phyloP scores from a whole-genome alignment of 2,113 vertebrate genomes.

The Oryzias javanicus region DNA sequence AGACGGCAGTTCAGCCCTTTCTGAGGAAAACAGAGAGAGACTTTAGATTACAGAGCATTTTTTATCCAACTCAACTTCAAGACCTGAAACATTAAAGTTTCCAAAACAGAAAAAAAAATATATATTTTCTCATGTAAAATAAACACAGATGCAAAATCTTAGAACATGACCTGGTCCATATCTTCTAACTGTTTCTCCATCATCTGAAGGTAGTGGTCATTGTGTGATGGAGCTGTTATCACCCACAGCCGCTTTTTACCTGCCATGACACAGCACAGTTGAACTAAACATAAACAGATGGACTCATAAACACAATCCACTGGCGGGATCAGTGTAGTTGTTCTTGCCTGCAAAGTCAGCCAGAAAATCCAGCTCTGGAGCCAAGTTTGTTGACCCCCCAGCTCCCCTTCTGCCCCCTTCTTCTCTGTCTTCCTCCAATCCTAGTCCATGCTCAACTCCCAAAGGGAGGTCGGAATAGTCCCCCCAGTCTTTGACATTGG shows the following conservation, averaged over 20 bases:
- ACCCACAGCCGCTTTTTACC: constrained; percentile 79
- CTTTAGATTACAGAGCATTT: too few species aligned
- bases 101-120: not conserved
- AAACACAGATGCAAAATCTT: not conserved
- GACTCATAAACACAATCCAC: not conserved
- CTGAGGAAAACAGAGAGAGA: constrained; percentile 8
- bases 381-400: constrained; percentile 24
- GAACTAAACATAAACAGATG: not conserved
- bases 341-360: constrained; percentile 70
- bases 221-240: constrained; percentile 73
- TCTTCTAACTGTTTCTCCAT: constrained; percentile 81
- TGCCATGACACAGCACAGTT: constrained; percentile 7
- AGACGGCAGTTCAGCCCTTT: constrained; percentile 76
- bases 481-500: constrained; percentile 70
- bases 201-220: constrained; percentile 76
- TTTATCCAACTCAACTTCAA: too few species aligned
- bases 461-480: constrained; percentile 66
- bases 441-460: constrained; percentile 43
- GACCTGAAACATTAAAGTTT: not conserved
- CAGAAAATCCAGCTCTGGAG: constrained; percentile 72
- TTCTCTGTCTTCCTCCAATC: constrained; percentile 38
- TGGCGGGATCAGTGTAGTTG: not conserved
- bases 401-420: constrained; percentile 26
- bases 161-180: constrained; percentile 57
- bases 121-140: not conserved